phyloP scores from a whole-genome alignment of 2,888 invertebrate species.

The Rhagium mordax region DNA sequence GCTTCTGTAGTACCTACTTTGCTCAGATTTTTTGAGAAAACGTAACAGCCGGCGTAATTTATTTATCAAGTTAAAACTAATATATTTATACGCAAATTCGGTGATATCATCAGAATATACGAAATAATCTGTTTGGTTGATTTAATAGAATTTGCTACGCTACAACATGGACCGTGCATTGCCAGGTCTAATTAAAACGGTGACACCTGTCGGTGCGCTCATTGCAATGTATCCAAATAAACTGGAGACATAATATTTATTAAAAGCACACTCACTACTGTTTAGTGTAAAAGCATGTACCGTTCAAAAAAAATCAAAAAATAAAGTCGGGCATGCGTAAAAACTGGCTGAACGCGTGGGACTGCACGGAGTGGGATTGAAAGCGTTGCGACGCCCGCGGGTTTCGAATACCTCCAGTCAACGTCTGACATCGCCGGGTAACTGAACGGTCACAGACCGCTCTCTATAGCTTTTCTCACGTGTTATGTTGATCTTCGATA shows the following conservation, averaged over 20 bases:
- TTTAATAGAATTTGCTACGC: neutral
- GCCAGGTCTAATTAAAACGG: conserved; percentile 1
- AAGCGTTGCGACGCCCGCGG: conserved; percentile 42
- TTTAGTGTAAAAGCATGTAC: too few relatives aligned
- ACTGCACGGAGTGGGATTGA: conserved; percentile 34
- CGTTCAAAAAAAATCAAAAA: neutral
- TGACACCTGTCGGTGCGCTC: neutral
- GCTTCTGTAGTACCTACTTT: too few relatives aligned
- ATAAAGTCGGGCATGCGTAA: conserved; percentile 40
- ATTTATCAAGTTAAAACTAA: too few relatives aligned
- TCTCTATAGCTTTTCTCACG: conserved; percentile 37
- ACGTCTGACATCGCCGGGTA: conserved; percentile 43
- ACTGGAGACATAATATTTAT: neutral
- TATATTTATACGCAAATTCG: neutral
- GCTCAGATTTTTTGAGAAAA: too few relatives aligned
- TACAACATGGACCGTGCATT: neutral
- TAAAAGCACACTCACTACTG: too few relatives aligned
- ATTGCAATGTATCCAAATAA: neutral
- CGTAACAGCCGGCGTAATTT: too few relatives aligned
- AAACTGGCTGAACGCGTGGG: conserved; percentile 42
- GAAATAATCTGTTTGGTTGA: neutral
- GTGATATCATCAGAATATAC: too few relatives aligned
- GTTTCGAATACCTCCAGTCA: conserved; percentile 51
- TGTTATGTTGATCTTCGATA: conserved; percentile 20
- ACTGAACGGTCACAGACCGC: conserved; percentile 33